phyloP scores from a whole-genome alignment of 1,140 invertebrate species.

The Mylabris phalerata region DNA sequence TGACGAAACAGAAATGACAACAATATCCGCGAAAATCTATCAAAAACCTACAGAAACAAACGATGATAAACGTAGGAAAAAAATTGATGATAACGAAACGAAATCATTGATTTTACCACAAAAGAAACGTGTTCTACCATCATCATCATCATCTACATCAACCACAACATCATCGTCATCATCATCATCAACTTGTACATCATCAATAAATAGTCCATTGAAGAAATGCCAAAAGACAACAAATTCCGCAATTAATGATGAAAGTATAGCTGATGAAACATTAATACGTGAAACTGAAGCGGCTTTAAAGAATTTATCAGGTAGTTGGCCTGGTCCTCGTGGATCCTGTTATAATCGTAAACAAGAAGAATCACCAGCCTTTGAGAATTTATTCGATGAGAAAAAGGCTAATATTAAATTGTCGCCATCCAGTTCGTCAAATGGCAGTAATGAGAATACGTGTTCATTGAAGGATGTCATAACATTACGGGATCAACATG shows the following conservation, averaged over 20 bases:
- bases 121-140: conserved; percentile 53
- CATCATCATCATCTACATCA: conserved; percentile 21
- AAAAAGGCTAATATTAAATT: conserved; percentile 61
- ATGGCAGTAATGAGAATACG: conserved; percentile 50
- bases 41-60: conserved; percentile 39
- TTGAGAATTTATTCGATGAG: conserved; percentile 79
- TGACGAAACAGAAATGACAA: conserved; percentile 33
- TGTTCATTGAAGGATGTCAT: conserved; percentile 60
- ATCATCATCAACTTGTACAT: conserved; percentile 10
- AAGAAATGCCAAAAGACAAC: conserved; percentile 44
- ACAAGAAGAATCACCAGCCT: conserved; percentile 68
- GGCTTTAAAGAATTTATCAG: conserved; percentile 73
- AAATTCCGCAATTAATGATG: conserved; percentile 41
- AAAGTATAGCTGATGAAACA: conserved; percentile 64
- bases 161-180: conserved; percentile 22
- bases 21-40: conserved; percentile 36
- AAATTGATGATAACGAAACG: conserved; percentile 41
- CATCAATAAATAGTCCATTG: conserved; percentile 44
- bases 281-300: conserved; percentile 80
- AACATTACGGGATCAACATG: conserved; percentile 52
- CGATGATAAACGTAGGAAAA: conserved; percentile 46
- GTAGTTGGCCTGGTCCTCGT: conserved; percentile 66
- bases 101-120: conserved; percentile 51
- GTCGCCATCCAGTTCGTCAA: conserved; percentile 55
- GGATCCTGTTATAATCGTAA: conserved; percentile 55